Evolutionary conservation across 2,113 vertebrate genomes (phyloP), one percentile per base, ranked within the genome.

Genomic region (Lepus americanus): DNA sequence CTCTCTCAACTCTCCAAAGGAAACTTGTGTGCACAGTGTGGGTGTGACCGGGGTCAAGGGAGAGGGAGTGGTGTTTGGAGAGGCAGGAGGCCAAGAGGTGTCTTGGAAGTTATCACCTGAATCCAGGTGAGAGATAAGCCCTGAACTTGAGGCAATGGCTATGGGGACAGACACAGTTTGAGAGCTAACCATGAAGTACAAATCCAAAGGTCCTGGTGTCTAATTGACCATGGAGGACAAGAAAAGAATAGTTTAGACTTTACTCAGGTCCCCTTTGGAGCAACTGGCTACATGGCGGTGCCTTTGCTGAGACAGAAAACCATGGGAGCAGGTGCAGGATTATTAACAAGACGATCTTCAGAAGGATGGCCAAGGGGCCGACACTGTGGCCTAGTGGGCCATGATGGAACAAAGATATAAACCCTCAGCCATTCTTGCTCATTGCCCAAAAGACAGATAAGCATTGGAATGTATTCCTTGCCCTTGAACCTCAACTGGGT

Each of bases 181-280:
- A 93, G 70, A 89, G 33, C 4, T 63, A 90, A 95, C 39, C 76
- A 27, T 69, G 49, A 89, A 91, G 44, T 73, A 91, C n/a, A 92
- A 33, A 91, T 89, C 61, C 89, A 96, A 90, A 96, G 44, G 31
- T 92, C 23, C 31, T 91, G 49, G 36, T 80, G 36, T 87, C 61
- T 87, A 36, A 61, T 33, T 78, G 49, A 20, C 72, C 90, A 53
- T 77, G 39, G 63, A 92, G 31, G 51, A 90, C 64, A 87, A 95
- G 51, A 92, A 73, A 94, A 73, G 64, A 92, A 87, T 27, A n/a
- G 44, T 87, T 33, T 55, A 70, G 29, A 84, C 44, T n/a, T 29
- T 29, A 86, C 44, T 87, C 84, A 72, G 49, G 12, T 70, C 78
- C 69, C 72, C 53, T 82, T 76, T 70, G 19, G 33, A 20, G 27